phyloP scores from a whole-genome alignment of 2,888 invertebrate species.

The Eristalis tenax region DNA sequence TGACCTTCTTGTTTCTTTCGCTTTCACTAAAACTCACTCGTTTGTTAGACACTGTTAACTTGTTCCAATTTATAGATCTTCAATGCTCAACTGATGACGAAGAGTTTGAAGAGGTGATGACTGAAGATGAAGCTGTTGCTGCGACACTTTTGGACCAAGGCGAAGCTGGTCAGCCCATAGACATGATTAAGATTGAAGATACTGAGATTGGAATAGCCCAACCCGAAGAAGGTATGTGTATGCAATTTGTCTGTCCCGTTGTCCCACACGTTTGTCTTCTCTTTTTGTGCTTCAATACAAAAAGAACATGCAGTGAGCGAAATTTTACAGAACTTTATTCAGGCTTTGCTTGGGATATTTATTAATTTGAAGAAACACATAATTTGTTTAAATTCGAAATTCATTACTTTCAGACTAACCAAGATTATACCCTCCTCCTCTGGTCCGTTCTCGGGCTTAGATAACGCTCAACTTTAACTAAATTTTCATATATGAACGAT shows the following conservation, averaged over 20 bases:
- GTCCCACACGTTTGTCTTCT: background rate
- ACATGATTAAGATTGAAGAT: conserved; percentile 45
- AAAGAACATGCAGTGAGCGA: conserved; percentile 53
- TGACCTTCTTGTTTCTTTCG: background rate
- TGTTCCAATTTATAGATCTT: conserved; percentile 82
- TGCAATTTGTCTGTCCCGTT: background rate
- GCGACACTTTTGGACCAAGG: conserved; percentile 81
- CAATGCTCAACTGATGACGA: conserved; percentile 88
- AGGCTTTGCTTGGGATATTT: no score
- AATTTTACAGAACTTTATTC: background rate
- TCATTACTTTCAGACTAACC: no score
- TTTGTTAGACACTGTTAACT: background rate
- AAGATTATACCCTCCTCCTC: no score
- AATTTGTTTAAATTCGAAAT: no score
- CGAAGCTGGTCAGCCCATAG: conserved; percentile 71
- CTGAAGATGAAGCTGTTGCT: conserved; percentile 83
- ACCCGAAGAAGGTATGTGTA: conserved; percentile 61
- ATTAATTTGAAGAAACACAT: no score
- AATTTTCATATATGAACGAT: no score
- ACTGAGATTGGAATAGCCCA: conserved; percentile 53
- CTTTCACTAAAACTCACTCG: background rate
- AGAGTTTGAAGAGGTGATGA: conserved; percentile 85
- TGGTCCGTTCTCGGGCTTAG: no score
- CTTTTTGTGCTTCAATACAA: conserved; percentile 2
- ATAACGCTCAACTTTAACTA: no score